A percentile compares a stretch with the other conserved stretches of the same genome.
phyloP scores from a whole-genome alignment of 2,113 vertebrate genomes.

The Echinops telfairi region DNA sequence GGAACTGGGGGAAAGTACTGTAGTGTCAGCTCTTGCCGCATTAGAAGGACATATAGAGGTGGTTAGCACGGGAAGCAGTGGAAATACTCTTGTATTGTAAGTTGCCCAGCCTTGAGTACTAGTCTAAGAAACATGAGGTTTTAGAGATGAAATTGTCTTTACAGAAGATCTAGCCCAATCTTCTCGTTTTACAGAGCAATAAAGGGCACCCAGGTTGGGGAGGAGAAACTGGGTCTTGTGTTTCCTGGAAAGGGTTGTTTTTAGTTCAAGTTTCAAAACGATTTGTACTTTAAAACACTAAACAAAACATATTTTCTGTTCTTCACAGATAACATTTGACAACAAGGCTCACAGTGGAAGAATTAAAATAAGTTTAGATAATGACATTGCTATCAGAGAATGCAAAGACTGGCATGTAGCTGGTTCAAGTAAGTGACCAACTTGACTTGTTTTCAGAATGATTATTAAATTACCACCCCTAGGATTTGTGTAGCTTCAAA shows the following conservation, averaged over 20 bases:
- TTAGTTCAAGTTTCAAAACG: neutral
- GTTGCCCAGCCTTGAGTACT: neutral
- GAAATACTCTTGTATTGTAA: neutral
- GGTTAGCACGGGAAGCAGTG: neutral
- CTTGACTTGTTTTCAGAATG: conserved; percentile 24
- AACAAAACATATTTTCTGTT: conserved; percentile 36
- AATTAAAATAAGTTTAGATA: conserved; percentile 92
- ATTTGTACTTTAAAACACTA: neutral
- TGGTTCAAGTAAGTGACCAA: conserved; percentile 91
- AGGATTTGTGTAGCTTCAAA: neutral
- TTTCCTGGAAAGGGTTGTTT: conserved; percentile 20
- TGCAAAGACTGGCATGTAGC: conserved; percentile 95
- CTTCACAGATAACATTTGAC: conserved; percentile 93
- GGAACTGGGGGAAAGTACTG: neutral
- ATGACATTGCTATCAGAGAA: conserved; percentile 92
- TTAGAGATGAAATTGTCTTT: neutral
- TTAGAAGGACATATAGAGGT: neutral
- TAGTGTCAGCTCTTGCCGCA: neutral
- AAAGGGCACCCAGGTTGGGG: neutral
- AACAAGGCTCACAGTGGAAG: conserved; percentile 95
- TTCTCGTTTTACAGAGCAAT: conserved; percentile 46
- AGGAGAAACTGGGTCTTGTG: neutral
- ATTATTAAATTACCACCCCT: neutral
- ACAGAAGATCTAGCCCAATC: neutral
- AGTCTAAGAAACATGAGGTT: neutral